These are phyloP conservation scores for Periophthalmus magnuspinnatus DNA, from an alignment of 2,797 vertebrate species.

Conservation along the genomic window DNA sequence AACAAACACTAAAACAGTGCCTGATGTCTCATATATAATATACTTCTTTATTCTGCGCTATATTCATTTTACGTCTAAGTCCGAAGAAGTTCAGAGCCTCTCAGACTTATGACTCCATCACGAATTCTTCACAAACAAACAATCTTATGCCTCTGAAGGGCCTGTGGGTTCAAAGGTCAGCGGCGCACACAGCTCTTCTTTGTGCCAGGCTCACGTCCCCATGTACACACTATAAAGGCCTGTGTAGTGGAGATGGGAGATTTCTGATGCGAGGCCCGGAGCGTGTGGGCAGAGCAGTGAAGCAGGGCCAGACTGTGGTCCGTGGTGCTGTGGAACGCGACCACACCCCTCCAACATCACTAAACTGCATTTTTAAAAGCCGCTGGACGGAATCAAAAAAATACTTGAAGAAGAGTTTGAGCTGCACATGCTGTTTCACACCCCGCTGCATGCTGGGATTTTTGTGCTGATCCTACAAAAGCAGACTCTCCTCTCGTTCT, in stretches of 20 bases:
- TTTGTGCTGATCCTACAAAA: constrained; percentile 29
- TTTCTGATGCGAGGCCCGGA: constrained; percentile 55
- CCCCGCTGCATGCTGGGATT: constrained; percentile 41
- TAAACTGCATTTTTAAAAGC: constrained; percentile 48
- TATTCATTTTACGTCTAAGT: neutral
- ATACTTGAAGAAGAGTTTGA: constrained; percentile 41
- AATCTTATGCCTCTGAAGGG: constrained; percentile 21
- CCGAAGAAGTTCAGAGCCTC: neutral
- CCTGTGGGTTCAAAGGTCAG: constrained; percentile 16
- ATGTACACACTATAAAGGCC: constrained; percentile 36
- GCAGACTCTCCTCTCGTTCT: neutral
- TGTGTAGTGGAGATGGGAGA: constrained; percentile 52
- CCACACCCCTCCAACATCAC: constrained; percentile 62
- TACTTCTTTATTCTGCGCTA: neutral
- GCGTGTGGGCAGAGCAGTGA: constrained; percentile 64
- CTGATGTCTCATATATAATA: neutral
- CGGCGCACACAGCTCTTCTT: constrained; percentile 54
- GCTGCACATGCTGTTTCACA: constrained; percentile 46
- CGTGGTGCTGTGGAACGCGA: constrained; percentile 57
- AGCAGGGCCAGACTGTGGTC: constrained; percentile 64
- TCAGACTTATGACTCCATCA: constrained; percentile 21
- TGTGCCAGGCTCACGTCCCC: constrained; percentile 51
- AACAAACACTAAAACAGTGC: neutral
- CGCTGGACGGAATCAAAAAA: constrained; percentile 36
- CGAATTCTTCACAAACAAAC: constrained; percentile 25